These are phyloP conservation scores for Ylistrum balloti DNA, from an alignment of 1,140 invertebrate species.

Conservation along the genomic window DNA sequence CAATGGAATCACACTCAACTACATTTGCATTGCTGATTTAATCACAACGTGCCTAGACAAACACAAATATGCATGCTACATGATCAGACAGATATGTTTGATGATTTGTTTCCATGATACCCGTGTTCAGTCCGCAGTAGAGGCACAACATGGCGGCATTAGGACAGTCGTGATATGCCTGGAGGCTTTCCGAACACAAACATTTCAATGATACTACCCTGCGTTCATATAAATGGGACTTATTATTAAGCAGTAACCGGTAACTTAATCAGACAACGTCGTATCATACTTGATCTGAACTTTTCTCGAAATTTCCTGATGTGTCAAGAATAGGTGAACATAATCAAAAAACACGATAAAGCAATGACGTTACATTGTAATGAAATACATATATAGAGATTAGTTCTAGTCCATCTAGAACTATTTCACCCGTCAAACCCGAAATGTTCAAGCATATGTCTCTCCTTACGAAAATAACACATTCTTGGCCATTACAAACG, in stretches of 20 bases:
- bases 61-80: background rate
- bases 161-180: conserved; percentile 15
- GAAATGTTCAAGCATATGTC: conserved; percentile 15
- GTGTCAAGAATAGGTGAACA: background rate
- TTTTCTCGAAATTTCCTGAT: too few relatives aligned
- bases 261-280: too few relatives aligned
- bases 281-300: too few relatives aligned
- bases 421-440: conserved; percentile 3
- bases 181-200: conserved; percentile 14
- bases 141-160: background rate
- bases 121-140: conserved; percentile 31
- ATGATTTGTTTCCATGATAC: background rate
- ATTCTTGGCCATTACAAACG: background rate
- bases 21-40: conserved; percentile 16
- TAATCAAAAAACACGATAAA: background rate
- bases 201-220: background rate
- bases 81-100: background rate
- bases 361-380: background rate
- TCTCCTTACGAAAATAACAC: background rate
- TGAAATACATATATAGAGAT: background rate
- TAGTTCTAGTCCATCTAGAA: background rate
- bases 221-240: background rate
- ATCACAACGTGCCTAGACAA: background rate
- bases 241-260: background rate
- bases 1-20: background rate